Conservation (phyloP, 2,113 vertebrate species). For the Odocoileus virginianus region DNA sequence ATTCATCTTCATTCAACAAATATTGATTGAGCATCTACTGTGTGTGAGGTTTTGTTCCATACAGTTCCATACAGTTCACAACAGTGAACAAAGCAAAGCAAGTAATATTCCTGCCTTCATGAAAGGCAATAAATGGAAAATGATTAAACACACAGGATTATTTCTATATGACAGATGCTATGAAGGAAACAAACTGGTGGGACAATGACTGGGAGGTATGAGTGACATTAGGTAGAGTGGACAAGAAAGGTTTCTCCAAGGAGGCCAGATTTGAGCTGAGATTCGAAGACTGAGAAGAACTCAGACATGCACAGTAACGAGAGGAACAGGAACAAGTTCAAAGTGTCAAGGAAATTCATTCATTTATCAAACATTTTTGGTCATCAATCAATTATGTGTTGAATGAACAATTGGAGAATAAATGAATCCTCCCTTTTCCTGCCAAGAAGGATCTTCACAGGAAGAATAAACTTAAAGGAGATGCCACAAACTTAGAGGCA, state of each 20-base stretch:
- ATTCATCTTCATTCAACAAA: not conserved
- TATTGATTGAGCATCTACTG: not conserved
- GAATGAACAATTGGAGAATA: not conserved
- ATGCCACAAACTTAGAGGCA: not conserved
- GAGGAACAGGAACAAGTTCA: not conserved
- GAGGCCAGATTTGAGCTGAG: not conserved
- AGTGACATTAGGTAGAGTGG: not conserved
- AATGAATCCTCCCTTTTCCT: not conserved
- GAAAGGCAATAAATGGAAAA: not conserved
- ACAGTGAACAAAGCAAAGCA: not conserved
- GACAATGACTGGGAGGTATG: not conserved
- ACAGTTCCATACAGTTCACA: not conserved
- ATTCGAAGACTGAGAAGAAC: not conserved
- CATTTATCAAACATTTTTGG: not conserved
- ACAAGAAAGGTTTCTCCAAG: not conserved
- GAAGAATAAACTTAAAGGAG: not conserved
- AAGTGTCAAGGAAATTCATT: not conserved
- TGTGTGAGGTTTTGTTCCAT: not conserved
- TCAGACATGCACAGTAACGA: accelerated
- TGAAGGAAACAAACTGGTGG: not conserved
- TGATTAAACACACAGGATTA: not conserved
- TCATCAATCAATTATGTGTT: not conserved
- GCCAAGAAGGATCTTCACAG: not conserved
- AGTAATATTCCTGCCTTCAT: not conserved
- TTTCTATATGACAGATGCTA: not conserved